Conservation (phyloP, 2,888 invertebrate species). For the Drosophila kanekoi region DNA sequence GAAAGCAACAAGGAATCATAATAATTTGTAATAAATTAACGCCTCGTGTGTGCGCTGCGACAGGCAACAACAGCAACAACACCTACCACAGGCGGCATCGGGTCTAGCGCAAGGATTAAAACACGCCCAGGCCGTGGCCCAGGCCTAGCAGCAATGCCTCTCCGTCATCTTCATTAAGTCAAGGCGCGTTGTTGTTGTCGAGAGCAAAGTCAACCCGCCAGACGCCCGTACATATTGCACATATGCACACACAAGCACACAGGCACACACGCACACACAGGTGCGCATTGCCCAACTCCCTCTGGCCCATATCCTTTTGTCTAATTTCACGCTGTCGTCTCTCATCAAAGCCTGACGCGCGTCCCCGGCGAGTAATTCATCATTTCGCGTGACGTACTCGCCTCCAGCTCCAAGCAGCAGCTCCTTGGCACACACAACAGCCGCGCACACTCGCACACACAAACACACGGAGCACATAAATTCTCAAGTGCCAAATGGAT, state of each 20-base stretch:
- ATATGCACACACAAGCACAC: slow-evolving; percentile 16
- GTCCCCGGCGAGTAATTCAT: slow-evolving; percentile 81
- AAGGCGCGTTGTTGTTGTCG: slow-evolving; percentile 62
- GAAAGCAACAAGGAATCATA: slow-evolving; percentile 75
- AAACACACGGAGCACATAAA: slow-evolving; percentile 63
- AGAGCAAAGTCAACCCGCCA: slow-evolving; percentile 62
- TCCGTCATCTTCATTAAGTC: slow-evolving; percentile 80
- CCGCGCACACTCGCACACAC: slow-evolving; percentile 30
- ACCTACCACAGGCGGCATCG: slow-evolving; percentile 55
- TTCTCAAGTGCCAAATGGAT: slow-evolving; percentile 81
- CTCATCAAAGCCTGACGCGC: slow-evolving; percentile 79
- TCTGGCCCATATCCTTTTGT: slow-evolving; percentile 72
- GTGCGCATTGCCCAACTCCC: slow-evolving; percentile 35
- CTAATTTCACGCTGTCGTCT: slow-evolving; percentile 81
- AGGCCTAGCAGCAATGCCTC: slow-evolving; percentile 13
- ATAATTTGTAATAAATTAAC: slow-evolving; percentile 81
- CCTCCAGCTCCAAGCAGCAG: slow-evolving; percentile 41
- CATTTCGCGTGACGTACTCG: slow-evolving; percentile 79
- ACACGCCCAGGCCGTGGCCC: slow-evolving; percentile 59
- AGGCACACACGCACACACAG: slow-evolving; percentile 13
- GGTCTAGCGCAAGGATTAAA: slow-evolving; percentile 71
- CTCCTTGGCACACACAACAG: slow-evolving; percentile 26
- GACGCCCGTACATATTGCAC: slow-evolving; percentile 43
- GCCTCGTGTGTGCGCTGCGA: slow-evolving; percentile 67
- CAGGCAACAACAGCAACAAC: slow-evolving; percentile 55